phyloP scores from a whole-genome alignment of 2,113 vertebrate species.

The Xenus cinereus region DNA sequence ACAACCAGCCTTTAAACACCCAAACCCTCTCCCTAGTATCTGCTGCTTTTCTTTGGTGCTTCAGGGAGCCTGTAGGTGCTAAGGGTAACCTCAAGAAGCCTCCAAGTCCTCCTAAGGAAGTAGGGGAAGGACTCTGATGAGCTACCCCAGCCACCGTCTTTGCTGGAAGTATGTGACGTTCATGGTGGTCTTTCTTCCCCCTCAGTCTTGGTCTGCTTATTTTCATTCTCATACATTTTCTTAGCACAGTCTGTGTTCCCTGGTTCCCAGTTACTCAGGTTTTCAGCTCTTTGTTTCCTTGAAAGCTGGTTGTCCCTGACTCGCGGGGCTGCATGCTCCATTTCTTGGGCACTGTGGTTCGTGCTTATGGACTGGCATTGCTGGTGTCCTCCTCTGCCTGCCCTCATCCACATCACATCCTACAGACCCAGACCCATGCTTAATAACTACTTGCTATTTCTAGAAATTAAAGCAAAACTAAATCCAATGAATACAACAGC shows the following conservation, averaged over 20 bases:
- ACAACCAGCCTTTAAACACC: accelerated
- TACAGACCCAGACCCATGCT: background rate
- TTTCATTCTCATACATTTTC: background rate
- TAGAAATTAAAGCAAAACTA: background rate
- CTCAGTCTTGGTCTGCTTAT: background rate
- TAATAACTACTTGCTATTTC: background rate
- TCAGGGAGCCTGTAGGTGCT: background rate
- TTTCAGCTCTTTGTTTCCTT: background rate
- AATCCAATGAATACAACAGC: background rate
- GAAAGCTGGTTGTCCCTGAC: background rate
- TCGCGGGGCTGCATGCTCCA: accelerated
- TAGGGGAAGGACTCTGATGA: background rate
- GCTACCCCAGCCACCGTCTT: accelerated
- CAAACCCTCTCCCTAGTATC: background rate
- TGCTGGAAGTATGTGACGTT: background rate
- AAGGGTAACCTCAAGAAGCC: background rate
- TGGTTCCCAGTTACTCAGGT: background rate
- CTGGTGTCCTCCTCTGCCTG: background rate
- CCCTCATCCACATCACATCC: background rate
- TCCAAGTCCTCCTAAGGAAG: background rate
- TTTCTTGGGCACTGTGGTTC: background rate
- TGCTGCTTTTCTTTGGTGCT: background rate
- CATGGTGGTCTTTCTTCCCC: background rate
- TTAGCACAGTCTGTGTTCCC: background rate
- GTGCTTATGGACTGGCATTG: background rate